phyloP scores from a whole-genome alignment of 2,113 vertebrate species.

The Paraplagusia blochii region DNA sequence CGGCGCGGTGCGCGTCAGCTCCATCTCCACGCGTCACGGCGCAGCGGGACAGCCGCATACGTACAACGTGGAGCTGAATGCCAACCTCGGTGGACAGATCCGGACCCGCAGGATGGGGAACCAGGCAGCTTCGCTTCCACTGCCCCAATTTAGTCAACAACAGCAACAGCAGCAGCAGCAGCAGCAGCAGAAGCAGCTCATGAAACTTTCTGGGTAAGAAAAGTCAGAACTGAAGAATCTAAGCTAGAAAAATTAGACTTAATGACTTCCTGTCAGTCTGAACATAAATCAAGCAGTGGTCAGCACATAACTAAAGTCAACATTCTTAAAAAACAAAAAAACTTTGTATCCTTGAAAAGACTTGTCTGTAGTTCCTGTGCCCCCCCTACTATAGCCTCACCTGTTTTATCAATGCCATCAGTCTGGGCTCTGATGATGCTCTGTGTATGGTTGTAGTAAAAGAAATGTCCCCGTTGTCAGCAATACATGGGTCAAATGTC shows the following conservation, averaged over 20 bases:
- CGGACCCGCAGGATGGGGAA: slow-evolving; percentile 85
- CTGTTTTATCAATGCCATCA: too few relatives aligned
- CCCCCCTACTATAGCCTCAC: too few relatives aligned
- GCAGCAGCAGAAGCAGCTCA: slow-evolving; percentile 63
- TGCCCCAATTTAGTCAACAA: slow-evolving; percentile 54
- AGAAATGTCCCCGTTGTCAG: too few relatives aligned
- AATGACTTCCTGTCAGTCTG: slow-evolving; percentile 14
- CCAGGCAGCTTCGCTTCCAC: slow-evolving; percentile 56
- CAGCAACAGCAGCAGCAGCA: slow-evolving; percentile 54
- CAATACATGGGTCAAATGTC: too few relatives aligned
- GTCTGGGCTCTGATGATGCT: too few relatives aligned
- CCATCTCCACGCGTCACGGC: slow-evolving; percentile 66
- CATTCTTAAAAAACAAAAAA: not conserved
- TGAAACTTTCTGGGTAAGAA: slow-evolving; percentile 77
- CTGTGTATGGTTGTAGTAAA: too few relatives aligned
- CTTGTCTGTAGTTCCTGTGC: too few relatives aligned
- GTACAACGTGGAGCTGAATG: slow-evolving; percentile 80
- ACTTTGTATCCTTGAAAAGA: too few relatives aligned
- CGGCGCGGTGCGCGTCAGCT: slow-evolving; percentile 65
- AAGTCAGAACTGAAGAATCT: slow-evolving; percentile 5
- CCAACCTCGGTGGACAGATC: slow-evolving; percentile 68
- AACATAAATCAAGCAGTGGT: slow-evolving; percentile 3
- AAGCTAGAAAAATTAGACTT: not conserved
- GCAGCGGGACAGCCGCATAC: slow-evolving; percentile 68
- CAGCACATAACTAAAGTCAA: not conserved